Evolutionary conservation across 2,888 invertebrate species (phyloP).

Genomic region (Acleris holmiana): DNA sequence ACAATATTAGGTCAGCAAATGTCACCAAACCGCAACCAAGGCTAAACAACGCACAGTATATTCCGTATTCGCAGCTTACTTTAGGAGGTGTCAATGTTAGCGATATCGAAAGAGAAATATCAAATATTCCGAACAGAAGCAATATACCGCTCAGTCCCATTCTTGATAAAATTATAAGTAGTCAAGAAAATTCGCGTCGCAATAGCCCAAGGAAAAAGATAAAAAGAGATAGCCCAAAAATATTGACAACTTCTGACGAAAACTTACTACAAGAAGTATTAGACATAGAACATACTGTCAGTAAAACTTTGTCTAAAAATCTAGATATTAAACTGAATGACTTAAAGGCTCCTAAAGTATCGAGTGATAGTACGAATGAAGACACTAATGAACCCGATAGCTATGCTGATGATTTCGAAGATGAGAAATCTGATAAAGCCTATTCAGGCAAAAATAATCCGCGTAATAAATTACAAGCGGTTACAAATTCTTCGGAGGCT

Average conservation of each 20-base stretch:
- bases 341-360: constrained; percentile 41
- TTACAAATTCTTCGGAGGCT: constrained; percentile 39
- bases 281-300: constrained; percentile 68
- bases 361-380: constrained; percentile 46
- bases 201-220: constrained; percentile 52
- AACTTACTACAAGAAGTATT: constrained; percentile 75
- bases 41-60: constrained; percentile 69
- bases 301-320: constrained; percentile 61
- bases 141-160: constrained; percentile 69
- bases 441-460: constrained; percentile 44
- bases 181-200: constrained; percentile 67
- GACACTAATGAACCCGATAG: constrained; percentile 55
- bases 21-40: constrained; percentile 33
- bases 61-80: constrained; percentile 78
- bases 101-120: constrained; percentile 74
- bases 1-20: constrained; percentile 34
- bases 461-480: constrained; percentile 26
- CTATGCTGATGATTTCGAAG: constrained; percentile 79
- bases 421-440: constrained; percentile 60
- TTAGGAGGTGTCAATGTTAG: constrained; percentile 72
- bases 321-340: constrained; percentile 42
- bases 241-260: constrained; percentile 75
- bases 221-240: constrained; percentile 50
- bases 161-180: constrained; percentile 69
- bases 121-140: constrained; percentile 59